phyloP scores from a whole-genome alignment of 2,888 invertebrate genomes.

The Slavum lentiscoides region DNA sequence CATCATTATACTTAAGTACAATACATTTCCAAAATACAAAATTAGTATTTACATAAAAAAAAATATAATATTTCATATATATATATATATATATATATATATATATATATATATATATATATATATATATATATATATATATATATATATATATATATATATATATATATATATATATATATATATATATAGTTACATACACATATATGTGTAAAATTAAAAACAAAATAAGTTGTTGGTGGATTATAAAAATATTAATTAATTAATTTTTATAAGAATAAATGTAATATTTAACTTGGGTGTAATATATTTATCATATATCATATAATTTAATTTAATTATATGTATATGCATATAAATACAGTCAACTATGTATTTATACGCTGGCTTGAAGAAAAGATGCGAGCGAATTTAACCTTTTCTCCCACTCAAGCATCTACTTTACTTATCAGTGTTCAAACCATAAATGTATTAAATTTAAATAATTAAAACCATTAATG shows the following conservation, averaged over 20 bases:
- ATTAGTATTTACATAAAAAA: slow-evolving; percentile 2
- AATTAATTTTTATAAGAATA: slow-evolving; percentile 7
- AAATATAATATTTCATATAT: background rate
- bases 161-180: slow-evolving; percentile 17
- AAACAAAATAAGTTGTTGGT: slow-evolving; percentile 12
- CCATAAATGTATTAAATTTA: too few species aligned
- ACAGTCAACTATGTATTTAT: background rate
- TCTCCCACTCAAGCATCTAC: too few species aligned
- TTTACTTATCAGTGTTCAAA: too few species aligned
- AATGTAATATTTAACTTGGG: background rate
- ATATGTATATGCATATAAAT: background rate
- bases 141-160: background rate
- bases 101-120: background rate
- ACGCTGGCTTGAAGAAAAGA: too few species aligned
- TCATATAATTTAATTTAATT: background rate
- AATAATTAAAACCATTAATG: too few species aligned
- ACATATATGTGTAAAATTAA: too few species aligned
- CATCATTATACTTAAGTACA: background rate
- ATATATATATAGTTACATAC: background rate
- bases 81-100: slow-evolving; percentile 4
- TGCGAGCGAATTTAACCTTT: too few species aligned
- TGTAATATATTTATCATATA: background rate
- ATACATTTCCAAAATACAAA: background rate
- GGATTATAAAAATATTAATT: background rate
- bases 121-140: too few species aligned